Evolutionary conservation across 2,797 vertebrate species (phyloP).

Genomic region (Denticeps clupeoides): DNA sequence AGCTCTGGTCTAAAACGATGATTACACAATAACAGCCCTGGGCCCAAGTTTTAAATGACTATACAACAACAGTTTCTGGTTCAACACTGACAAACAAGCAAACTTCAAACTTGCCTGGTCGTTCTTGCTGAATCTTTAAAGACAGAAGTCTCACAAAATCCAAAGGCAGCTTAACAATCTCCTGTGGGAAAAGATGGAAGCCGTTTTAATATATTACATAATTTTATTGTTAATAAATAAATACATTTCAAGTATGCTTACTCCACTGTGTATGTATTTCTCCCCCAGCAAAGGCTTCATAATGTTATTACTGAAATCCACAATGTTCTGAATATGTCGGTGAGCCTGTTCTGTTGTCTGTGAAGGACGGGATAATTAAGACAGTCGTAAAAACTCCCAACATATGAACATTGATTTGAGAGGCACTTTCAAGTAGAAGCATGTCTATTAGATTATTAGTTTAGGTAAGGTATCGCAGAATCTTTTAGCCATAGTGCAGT

Average conservation of each 20-base stretch:
- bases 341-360: conserved; percentile 85
- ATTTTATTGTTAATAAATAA: background rate
- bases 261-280: conserved; percentile 86
- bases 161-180: conserved; percentile 86
- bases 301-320: conserved; percentile 86
- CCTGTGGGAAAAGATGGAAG: conserved; percentile 48
- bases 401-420: no score
- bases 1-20: no score
- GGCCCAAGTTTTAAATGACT: no score
- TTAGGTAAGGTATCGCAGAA: no score
- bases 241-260: conserved; percentile 41
- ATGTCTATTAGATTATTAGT: no score
- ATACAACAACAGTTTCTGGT: no score
- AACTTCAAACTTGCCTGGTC: conserved; percentile 66
- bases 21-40: no score
- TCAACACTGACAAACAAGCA: no score
- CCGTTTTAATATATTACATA: background rate
- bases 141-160: conserved; percentile 90
- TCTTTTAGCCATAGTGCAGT: no score
- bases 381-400: no score
- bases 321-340: conserved; percentile 85
- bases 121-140: conserved; percentile 84
- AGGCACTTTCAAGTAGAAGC: no score
- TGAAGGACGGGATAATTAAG: no score
- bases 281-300: conserved; percentile 94